Base-by-base conservation (phyloP, 2,113 vertebrate species). In the Xyliphius kryptos region DNA sequence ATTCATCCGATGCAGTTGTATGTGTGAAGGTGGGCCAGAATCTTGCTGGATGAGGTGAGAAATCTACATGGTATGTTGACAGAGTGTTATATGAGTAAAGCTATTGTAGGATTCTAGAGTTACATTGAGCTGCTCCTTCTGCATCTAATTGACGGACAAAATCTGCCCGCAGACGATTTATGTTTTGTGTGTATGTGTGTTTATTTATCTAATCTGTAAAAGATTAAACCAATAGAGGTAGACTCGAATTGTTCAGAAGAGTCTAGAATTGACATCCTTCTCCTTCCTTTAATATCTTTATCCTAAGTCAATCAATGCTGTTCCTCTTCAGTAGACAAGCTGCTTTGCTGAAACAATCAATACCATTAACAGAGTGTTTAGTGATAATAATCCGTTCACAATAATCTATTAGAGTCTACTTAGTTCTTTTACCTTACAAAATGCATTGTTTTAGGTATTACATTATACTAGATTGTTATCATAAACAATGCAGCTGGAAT, bases 101-200 rank as follows among this genome's bases (percentile, higher is more conserved):
- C 64, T 12, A n/a, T 47, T 38, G 43, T 36, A 64, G 40, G 43
- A 63, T 52, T 37, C 64, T 73, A 70, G 58, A 19, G 56, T 66
- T 58, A 67, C 63, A 62, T 41, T 38, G 48, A 51, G 20, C 16
- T 36, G 58, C 48, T 68, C 56, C 52, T 47, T 5, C 60, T 36
- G 56, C 68, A 68, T 38, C 41, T 68, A 67, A 76, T 62, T 65
- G 68, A 73, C 57, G 56, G 57, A 69, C 56, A 62, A 56, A 46
- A 75, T 68, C 71, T 65, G 52, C 36, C 43, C 47, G 22, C 43
- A 47, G 20, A 16, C 5, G 9, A 38, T 21, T 26, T n/a, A 22
- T 52, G 55, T 13, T 32, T 32, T 32, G 36, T 8, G 40, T 43
- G 14, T 52, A 40, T 22, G 13, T 46, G 44, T 37, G 50, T 32